phyloP scores from a whole-genome alignment of 1,140 invertebrate genomes.

The Drosophila willistoni region DNA sequence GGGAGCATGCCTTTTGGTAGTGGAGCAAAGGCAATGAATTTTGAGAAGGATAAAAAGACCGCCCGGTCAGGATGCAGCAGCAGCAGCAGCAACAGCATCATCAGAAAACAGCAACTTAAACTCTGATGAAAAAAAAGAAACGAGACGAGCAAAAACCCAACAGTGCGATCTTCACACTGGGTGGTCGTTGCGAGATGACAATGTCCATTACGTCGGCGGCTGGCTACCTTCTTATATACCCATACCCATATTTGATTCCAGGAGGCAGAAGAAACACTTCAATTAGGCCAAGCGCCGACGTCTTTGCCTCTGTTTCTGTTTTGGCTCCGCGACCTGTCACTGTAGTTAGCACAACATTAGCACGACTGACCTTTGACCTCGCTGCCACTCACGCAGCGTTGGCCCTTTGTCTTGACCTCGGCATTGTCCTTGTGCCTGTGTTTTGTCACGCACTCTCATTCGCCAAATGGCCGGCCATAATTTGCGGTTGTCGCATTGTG shows the following conservation, averaged over 20 bases:
- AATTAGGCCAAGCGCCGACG: slow-evolving; percentile 70
- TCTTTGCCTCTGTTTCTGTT: slow-evolving; percentile 49
- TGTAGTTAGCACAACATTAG: slow-evolving; percentile 78
- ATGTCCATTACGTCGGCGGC: slow-evolving; percentile 48
- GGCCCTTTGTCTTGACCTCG: slow-evolving; percentile 47
- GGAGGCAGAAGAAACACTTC: slow-evolving; percentile 62
- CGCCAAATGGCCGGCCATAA: slow-evolving; percentile 72
- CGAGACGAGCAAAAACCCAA: not conserved
- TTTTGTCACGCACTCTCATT: slow-evolving; percentile 75
- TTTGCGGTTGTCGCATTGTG: slow-evolving; percentile 73
- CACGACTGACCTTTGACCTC: slow-evolving; percentile 77
- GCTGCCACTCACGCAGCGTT: slow-evolving; percentile 68
- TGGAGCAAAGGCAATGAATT: slow-evolving; percentile 50
- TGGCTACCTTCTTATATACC: slow-evolving; percentile 24
- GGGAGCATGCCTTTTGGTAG: not conserved
- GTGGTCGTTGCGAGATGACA: slow-evolving; percentile 48
- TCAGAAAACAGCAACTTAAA: not conserved
- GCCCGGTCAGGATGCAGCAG: slow-evolving; percentile 53
- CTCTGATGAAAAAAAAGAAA: not conserved
- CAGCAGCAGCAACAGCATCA: slow-evolving; percentile 18
- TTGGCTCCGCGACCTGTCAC: slow-evolving; percentile 38
- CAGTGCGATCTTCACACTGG: slow-evolving; percentile 45
- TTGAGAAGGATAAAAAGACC: slow-evolving; percentile 17
- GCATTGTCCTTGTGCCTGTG: slow-evolving; percentile 65
- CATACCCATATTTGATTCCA: slow-evolving; percentile 28